Evolutionary conservation across 2,113 vertebrate species (phyloP), one percentile per base, ranked within the genome.

Genomic region (Balaenoptera acutorostrata): DNA sequence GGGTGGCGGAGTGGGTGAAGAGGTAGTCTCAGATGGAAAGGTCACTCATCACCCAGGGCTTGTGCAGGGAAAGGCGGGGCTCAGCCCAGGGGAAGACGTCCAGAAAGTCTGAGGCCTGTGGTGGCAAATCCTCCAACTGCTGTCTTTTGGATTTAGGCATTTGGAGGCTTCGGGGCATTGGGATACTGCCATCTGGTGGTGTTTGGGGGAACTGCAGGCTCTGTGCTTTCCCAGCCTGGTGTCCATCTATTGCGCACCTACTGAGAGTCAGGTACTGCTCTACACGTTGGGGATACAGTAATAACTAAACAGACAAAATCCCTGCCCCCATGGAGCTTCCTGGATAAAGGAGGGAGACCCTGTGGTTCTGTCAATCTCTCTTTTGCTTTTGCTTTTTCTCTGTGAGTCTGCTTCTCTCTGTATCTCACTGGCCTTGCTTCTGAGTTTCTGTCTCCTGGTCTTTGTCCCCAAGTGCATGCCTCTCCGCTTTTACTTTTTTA

Each of bases 21-120:
- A 74, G 74, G 90, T 84, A 92, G 96, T 97, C 90, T 96, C 90
- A 77, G 27, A 64, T 33, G 29, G 97, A 98, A 98, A 98, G 96
- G 97, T 98, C 97, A 98, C 75, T 72, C 57, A 29, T 93, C 49
- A 90, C 98, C 96, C 41, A 12, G 55, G 93, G 98, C 96, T 90
- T 63, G 82, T 59, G 41, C 52, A 59, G 93, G 49, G 68, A 75
- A 75, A 78, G 93, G 91, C 61, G 85, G 59, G 74, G 85, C 86
- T 72, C 86, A 87, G 88, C 77, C 86, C 0, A 17, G 71, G 66
- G 69, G 36, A 72, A 88, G 75, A 90, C 59, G 80, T 63, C 69
- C 86, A 69, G 72, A 93, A 96, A 84, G 72, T 84, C 55, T n/a
- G 36, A 66, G 74, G 77, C 41, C 41, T 8, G 20, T 49, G 68